phyloP scores from a whole-genome alignment of 2,888 invertebrate species.

The Stegana nigrithorax region DNA sequence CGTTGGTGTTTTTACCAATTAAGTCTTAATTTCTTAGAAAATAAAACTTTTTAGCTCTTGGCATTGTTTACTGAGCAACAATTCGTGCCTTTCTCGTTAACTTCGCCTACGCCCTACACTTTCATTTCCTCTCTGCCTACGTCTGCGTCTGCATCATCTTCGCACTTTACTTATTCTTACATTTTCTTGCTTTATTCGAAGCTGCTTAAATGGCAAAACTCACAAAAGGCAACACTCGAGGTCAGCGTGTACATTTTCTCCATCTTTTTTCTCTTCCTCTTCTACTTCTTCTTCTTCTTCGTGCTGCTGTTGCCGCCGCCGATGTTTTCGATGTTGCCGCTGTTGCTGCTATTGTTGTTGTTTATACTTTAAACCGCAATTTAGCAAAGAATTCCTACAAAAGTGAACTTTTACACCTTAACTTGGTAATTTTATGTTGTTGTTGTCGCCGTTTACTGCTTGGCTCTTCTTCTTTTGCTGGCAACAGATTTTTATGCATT shows the following conservation, averaged over 20 bases:
- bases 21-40: constrained; percentile 59
- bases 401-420: constrained; percentile 51
- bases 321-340: constrained; percentile 20
- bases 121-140: neutral
- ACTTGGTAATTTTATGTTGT: constrained; percentile 39
- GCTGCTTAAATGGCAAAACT: constrained; percentile 34
- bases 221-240: constrained; percentile 30
- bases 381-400: constrained; percentile 39
- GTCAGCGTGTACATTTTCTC: too few species aligned
- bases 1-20: constrained; percentile 56
- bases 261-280: too few species aligned
- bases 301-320: neutral
- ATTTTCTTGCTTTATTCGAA: constrained; percentile 22
- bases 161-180: neutral
- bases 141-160: neutral
- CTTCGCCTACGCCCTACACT: neutral
- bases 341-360: constrained; percentile 19
- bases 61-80: constrained; percentile 46
- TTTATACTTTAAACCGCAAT: constrained; percentile 51
- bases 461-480: constrained; percentile 27
- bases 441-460: too few species aligned
- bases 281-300: too few species aligned
- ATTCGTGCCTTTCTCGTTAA: neutral
- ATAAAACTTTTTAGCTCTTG: constrained; percentile 55
- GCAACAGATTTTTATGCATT: constrained; percentile 17